phyloP scores from a whole-genome alignment of 2,113 vertebrate genomes.

The Crotalus tigris region DNA sequence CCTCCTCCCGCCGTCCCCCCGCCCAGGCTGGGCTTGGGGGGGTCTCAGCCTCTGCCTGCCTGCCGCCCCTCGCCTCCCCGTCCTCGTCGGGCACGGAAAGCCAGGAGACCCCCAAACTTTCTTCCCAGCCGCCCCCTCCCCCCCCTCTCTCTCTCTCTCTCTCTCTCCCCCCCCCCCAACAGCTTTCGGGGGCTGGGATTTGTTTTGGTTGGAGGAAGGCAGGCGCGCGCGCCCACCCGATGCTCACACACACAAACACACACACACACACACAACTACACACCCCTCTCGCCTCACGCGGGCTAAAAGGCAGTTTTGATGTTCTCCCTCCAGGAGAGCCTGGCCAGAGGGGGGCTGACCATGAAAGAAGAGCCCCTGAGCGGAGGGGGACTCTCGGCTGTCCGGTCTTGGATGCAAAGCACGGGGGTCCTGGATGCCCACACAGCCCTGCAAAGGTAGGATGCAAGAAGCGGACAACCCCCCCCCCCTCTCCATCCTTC shows the following conservation, averaged over 20 bases:
- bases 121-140: background rate
- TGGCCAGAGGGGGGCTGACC: background rate
- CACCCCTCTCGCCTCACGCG: background rate
- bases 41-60: background rate
- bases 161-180: too few species aligned
- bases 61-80: too few species aligned
- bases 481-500: background rate
- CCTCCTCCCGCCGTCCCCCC: too few species aligned
- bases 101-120: background rate
- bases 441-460: background rate
- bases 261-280: background rate
- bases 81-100: accelerated
- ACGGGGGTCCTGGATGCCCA: background rate
- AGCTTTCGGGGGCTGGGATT: background rate
- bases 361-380: background rate
- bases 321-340: background rate
- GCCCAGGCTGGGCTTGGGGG: background rate
- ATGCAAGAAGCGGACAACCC: background rate
- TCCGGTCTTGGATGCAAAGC: background rate
- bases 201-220: background rate
- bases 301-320: background rate
- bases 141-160: too few species aligned
- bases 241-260: too few species aligned
- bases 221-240: background rate
- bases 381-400: background rate